A percentile compares a stretch with the other conserved stretches of the same genome.
These are phyloP conservation scores for Diorhabda sublineata DNA, from an alignment of 1,140 invertebrate genomes.

Conservation along the genomic window DNA sequence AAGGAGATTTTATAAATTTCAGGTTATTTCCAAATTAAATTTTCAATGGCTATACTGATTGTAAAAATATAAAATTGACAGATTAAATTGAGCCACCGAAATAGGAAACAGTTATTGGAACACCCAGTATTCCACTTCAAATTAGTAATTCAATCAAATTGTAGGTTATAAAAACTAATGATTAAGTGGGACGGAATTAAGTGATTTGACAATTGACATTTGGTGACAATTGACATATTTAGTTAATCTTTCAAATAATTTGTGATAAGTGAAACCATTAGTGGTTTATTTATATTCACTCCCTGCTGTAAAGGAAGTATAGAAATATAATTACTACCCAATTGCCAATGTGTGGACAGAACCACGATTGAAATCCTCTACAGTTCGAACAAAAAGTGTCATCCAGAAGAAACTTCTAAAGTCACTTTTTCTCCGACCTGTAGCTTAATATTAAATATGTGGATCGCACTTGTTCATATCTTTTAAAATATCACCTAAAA, in stretches of 20 bases:
- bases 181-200: neutral
- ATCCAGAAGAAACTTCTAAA: neutral
- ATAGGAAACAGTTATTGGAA: no score
- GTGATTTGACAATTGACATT: neutral
- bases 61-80: no score
- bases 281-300: no score
- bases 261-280: neutral
- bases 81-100: no score
- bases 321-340: neutral
- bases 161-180: no score
- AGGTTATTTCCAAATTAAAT: no score
- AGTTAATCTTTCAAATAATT: neutral
- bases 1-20: no score
- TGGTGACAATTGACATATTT: neutral
- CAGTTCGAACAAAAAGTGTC: conserved; percentile 12
- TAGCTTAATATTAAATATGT: conserved; percentile 31
- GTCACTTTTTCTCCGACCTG: conserved; percentile 24
- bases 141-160: no score
- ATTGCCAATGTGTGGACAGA: neutral
- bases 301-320: no score
- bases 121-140: no score
- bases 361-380: neutral
- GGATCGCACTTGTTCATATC: conserved; percentile 42
- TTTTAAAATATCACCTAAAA: conserved; percentile 46
- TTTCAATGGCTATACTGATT: no score